Base-by-base conservation (phyloP, 1,140 invertebrate genomes). In the Leguminivora glycinivorella region DNA sequence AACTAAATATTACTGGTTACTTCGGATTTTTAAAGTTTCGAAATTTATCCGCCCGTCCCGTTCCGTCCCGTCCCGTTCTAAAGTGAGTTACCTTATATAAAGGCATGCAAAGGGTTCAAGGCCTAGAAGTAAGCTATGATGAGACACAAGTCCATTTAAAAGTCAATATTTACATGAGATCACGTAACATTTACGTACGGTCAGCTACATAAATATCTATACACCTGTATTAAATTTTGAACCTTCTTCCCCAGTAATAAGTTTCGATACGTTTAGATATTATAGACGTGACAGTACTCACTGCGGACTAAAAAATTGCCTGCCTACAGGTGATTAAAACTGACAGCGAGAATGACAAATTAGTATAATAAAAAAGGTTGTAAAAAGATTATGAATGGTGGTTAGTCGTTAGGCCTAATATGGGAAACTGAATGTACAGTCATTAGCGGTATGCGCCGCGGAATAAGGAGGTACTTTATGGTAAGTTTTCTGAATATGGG, bases 351-450 rank as follows among this genome's bases (percentile, higher is more conserved):
- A 47, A 47, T 47, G 43, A 47, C n/a, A 47, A 47, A 43, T 43
- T 43, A 43, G n/a, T 43, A 17, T 17, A 47, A 10, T n/a, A 19
- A 47, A 47, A 47, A 17, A 1, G 4, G 4, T 47, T 17, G n/a
- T 47, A 47, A 47, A 47, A 47, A 47, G 43, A 19, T 17, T 17
- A 47, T 47, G 43, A 47, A 47, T 38, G n/a, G n/a, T 47, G 43
- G 4, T n/a, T 47, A 47, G 43, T 47, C 43, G 2, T 47, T 47
- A 47, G 6, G 4, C 43, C n/a, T 17, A 7, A 47, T 17, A 47
- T 17, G 43, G 43, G 6, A n/a, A 17, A 17, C 14, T 14, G 1
- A 40, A 40, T 2, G 14, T 14, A 40, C 29, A 4, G 4, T 31
- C 29, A 5, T 31, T 31, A 31, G 29, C 9, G 29, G 29, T 31